These are phyloP conservation scores for Siniperca obscura DNA, from an alignment of 2,797 vertebrate genomes.

Conservation along the genomic window DNA sequence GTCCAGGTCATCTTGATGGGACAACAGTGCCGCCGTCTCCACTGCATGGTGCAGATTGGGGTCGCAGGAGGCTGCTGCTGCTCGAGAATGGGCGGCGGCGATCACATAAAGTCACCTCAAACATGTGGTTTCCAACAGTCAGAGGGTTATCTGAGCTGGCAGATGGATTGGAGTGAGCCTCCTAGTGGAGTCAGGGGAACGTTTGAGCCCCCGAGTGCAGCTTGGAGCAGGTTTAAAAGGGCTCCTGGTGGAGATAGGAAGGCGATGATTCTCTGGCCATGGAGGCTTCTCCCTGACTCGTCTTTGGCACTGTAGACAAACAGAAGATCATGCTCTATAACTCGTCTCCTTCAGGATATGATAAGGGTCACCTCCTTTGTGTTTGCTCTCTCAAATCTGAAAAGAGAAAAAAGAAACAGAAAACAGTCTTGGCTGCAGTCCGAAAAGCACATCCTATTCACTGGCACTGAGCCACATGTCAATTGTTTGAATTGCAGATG, in stretches of 20 bases:
- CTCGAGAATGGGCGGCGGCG: constrained; percentile 73
- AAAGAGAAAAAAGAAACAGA: constrained; percentile 64
- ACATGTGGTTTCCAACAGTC: constrained; percentile 83
- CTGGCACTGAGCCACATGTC: constrained; percentile 50
- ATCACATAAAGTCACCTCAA: constrained; percentile 81
- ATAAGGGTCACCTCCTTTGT: constrained; percentile 71
- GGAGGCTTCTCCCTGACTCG: constrained; percentile 63
- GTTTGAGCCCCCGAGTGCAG: constrained; percentile 51
- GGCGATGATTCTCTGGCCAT: constrained; percentile 64
- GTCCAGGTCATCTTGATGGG: constrained; percentile 98
- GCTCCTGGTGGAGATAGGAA: constrained; percentile 53
- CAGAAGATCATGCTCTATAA: constrained; percentile 71
- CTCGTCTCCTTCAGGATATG: constrained; percentile 70
- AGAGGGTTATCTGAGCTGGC: constrained; percentile 77
- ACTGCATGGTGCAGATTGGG: constrained; percentile 93
- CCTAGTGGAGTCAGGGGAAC: constrained; percentile 65
- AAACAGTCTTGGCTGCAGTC: constrained; percentile 49
- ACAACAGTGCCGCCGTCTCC: constrained; percentile 97
- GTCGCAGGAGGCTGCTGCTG: constrained; percentile 68
- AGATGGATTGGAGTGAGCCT: constrained; percentile 68
- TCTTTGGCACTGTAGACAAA: constrained; percentile 74
- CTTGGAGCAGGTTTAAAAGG: constrained; percentile 47
- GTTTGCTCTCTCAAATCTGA: constrained; percentile 76
- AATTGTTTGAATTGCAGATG: constrained; percentile 50
- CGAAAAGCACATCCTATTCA: constrained; percentile 27